A percentile compares a stretch with the other conserved stretches of the same genome.
Conservation (phyloP, 2,888 invertebrate species). For the Polylopha cassiicola region DNA sequence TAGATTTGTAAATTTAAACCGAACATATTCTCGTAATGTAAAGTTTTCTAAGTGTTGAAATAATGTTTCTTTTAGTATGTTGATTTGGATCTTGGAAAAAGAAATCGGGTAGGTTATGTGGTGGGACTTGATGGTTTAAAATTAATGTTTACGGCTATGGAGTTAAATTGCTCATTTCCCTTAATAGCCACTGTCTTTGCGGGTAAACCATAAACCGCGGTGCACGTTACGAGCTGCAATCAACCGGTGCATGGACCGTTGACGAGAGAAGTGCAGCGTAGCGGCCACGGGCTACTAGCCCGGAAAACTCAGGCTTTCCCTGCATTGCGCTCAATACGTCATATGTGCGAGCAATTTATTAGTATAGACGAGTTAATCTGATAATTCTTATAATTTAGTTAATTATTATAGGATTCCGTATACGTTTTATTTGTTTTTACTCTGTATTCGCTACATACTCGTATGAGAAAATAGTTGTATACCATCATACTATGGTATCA, state of each 20-base stretch:
- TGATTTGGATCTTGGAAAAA: too few relatives aligned
- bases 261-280: slow-evolving; percentile 50
- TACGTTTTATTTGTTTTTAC: too few relatives aligned
- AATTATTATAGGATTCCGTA: too few relatives aligned
- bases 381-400: too few relatives aligned
- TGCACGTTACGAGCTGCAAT: slow-evolving; percentile 37
- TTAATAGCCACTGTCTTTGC: slow-evolving; percentile 11
- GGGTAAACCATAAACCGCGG: slow-evolving; percentile 19
- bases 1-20: too few relatives aligned
- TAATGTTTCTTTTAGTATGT: too few relatives aligned
- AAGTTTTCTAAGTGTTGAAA: too few relatives aligned
- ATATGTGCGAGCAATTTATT: slow-evolving; percentile 25
- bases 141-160: slow-evolving; percentile 7
- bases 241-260: slow-evolving; percentile 54
- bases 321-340: slow-evolving; percentile 28
- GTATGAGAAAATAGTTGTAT: too few relatives aligned
- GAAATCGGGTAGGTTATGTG: neutral
- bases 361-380: slow-evolving; percentile 21
- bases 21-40: too few relatives aligned
- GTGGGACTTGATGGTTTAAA: too few relatives aligned
- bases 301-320: slow-evolving; percentile 66
- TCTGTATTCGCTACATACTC: too few relatives aligned
- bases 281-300: slow-evolving; percentile 59
- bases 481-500: too few relatives aligned
- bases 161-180: slow-evolving; percentile 10